These are phyloP conservation scores for Otis tarda DNA, from an alignment of 2,113 vertebrate species.

Conservation along the genomic window DNA sequence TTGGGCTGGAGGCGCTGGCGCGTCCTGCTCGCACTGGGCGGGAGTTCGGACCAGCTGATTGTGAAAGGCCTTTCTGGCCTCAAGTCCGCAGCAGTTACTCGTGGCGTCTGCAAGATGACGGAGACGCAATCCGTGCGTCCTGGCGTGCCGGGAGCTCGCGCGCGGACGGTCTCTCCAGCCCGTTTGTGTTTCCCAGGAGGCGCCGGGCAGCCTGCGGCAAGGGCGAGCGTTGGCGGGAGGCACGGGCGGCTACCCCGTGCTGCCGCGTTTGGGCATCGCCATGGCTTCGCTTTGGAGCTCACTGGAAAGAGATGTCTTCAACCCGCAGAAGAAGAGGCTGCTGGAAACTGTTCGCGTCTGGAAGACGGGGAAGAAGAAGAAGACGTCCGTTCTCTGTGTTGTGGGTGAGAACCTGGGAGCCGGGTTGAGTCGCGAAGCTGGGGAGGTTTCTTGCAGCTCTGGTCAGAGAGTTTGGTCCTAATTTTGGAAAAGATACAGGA, in stretches of 20 bases:
- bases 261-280: not conserved
- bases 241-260: not conserved
- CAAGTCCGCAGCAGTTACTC: no score
- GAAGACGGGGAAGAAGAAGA: slow-evolving; percentile 55
- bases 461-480: not conserved
- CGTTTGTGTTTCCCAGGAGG: not conserved
- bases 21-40: no score
- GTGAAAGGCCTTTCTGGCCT: not conserved
- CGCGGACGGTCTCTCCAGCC: not conserved
- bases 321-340: slow-evolving; percentile 12
- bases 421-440: not conserved
- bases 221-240: not conserved
- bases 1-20: not conserved
- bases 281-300: slow-evolving; percentile 48
- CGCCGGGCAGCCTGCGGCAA: not conserved
- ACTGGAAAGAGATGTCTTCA: slow-evolving; percentile 32
- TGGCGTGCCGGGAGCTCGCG: not conserved
- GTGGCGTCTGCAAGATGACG: not conserved
- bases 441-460: not conserved
- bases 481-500: not conserved
- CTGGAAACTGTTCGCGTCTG: slow-evolving; percentile 39
- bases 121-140: not conserved
- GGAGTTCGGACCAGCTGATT: not conserved
- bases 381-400: slow-evolving; percentile 42
- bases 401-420: not conserved